Percentiles rank a stretch among this genome's conserved stretches.
Conservation (phyloP, 2,888 invertebrate genomes). For the Epiperipatus broadwayi region DNA sequence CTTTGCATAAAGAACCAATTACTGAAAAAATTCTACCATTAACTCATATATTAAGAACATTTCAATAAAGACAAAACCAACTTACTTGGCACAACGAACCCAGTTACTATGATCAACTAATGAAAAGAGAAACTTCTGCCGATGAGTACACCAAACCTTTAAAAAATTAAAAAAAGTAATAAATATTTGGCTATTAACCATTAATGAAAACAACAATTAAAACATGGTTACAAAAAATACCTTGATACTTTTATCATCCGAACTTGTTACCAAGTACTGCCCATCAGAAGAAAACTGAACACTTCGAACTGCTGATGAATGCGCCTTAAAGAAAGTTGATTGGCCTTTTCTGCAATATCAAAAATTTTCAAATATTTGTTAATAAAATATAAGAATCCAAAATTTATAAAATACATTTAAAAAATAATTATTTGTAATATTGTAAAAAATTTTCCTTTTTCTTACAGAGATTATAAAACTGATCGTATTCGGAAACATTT, state of each 20-base stretch:
- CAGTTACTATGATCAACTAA: conserved; percentile 30
- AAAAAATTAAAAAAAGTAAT: conserved; percentile 12
- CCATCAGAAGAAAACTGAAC: conserved; percentile 57
- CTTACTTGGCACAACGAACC: conserved; percentile 29
- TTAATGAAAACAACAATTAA: not conserved
- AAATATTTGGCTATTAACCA: not conserved
- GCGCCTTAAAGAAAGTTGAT: conserved; percentile 55
- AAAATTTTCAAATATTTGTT: no score
- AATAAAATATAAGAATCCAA: no score
- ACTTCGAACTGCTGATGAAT: conserved; percentile 55
- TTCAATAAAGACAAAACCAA: no score
- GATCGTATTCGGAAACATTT: no score
- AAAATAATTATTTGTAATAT: no score
- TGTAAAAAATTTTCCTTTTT: no score
- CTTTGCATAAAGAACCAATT: no score
- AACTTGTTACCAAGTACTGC: conserved; percentile 26
- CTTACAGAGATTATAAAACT: no score
- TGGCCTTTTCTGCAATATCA: conserved; percentile 30
- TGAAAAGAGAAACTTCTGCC: conserved; percentile 30
- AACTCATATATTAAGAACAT: no score
- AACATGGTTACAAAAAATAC: conserved; percentile 20
- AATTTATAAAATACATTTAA: no score
- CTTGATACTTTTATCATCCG: conserved; percentile 32
- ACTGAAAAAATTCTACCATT: no score
- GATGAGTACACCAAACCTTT: conserved; percentile 29